Evolutionary conservation across 2,888 invertebrate species (phyloP).

Genomic region (Apamea sordens): DNA sequence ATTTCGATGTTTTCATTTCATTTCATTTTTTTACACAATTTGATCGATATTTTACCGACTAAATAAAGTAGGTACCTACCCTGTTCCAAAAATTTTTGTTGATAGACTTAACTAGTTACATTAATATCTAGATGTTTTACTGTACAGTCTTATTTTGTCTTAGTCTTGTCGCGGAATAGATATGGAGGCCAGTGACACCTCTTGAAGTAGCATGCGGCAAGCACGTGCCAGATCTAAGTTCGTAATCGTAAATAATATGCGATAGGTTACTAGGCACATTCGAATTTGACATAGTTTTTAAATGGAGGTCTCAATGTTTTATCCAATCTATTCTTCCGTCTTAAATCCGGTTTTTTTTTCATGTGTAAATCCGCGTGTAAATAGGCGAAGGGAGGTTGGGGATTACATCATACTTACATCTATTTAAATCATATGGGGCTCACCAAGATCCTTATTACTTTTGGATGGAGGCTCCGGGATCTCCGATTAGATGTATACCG

Average conservation of each 20-base stretch:
- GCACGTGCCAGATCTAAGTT: conserved; percentile 45
- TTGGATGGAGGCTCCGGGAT: neutral
- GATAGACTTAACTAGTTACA: neutral
- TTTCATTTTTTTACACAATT: neutral
- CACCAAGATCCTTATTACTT: neutral
- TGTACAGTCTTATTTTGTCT: conserved; percentile 23
- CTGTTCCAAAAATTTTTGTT: neutral
- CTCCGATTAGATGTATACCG: too few relatives aligned
- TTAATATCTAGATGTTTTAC: conserved; percentile 14
- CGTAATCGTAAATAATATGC: conserved; percentile 35
- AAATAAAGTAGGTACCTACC: neutral
- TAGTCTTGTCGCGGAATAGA: conserved; percentile 35
- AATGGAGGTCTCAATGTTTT: conserved; percentile 4
- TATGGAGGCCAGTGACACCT: conserved; percentile 53
- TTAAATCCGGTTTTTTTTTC: neutral
- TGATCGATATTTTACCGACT: neutral
- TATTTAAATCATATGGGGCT: neutral
- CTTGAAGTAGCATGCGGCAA: conserved; percentile 42
- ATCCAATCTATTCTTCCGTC: neutral
- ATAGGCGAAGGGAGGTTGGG: neutral
- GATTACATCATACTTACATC: neutral
- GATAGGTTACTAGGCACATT: conserved; percentile 25
- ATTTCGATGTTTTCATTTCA: too few relatives aligned
- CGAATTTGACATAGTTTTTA: conserved; percentile 30
- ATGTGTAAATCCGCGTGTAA: neutral